Base-by-base conservation (phyloP, 2,797 vertebrate genomes). In the Benthosema pterotum region DNA sequence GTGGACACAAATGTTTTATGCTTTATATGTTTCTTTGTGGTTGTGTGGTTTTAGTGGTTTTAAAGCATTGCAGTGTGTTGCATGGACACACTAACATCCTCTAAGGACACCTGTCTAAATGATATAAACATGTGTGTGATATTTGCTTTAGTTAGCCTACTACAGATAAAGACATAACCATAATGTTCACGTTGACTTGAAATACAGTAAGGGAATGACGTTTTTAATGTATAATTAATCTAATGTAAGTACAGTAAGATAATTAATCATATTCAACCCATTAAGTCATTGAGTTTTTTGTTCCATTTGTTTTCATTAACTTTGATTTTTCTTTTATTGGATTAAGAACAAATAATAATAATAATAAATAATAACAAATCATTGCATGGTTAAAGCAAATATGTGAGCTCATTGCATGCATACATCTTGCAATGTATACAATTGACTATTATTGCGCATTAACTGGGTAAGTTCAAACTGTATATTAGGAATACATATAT, bases 351-450 rank as follows among this genome's bases (percentile, higher is more conserved):
- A 32, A n/a, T n/a, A n/a, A n/a, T n/a, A n/a, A n/a, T n/a, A 18
- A 9, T 3, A 25, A 25, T 3, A 25, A 22, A 22, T 11, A 9
- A 47, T 4, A 18, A 49, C 16, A 47, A 58, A 11, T 63, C 57
- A 60, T 63, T 79, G 85, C 84, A 88, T 88, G 80, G 65, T 13
- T 19, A 56, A n/a, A 52, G 64, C 67, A 63, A 66, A 80, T 49
- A 52, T 75, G 54, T 77, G 68, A 58, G 17, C 75, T 60, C 65
- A 0, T 3, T 81, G 87, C 87, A 88, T 86, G 83, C 61, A 42
- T 14, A 14, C 19, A 48, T 4, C 57, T 4, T 57, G 45, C 3
- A 46, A n/a, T 13, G 12, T 46, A 46, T 38, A 50, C 11, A 17
- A 42, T 43, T 73, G 51, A 38, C 32, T 9, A 38, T 38, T 38